Evolutionary conservation across 2,797 vertebrate genomes (phyloP).

Genomic region (Mormyrops boulengeri): DNA sequence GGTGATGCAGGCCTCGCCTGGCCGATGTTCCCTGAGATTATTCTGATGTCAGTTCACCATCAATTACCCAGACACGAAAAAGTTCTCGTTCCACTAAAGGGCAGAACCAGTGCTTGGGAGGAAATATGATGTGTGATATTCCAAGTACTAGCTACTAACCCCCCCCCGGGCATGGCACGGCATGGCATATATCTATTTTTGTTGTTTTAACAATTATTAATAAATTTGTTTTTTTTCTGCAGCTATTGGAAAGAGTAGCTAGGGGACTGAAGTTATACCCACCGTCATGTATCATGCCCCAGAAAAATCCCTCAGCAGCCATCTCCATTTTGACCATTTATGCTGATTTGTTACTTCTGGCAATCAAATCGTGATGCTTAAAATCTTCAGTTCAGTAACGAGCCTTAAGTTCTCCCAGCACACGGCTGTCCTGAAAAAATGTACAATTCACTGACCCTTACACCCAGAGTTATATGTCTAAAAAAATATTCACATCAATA

Average conservation of each 20-base stretch:
- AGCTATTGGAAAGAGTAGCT: neutral
- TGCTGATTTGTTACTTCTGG: neutral
- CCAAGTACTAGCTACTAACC: neutral
- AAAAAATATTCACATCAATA: neutral
- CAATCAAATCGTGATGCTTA: neutral
- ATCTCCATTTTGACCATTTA: neutral
- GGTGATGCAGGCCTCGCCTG: neutral
- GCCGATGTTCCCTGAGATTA: neutral
- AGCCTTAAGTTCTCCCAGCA: neutral
- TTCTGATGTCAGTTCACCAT: neutral
- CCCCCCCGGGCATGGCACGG: neutral
- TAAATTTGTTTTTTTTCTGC: neutral
- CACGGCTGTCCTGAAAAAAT: neutral
- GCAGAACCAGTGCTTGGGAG: neutral
- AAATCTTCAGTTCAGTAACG: neutral
- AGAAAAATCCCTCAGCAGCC: neutral
- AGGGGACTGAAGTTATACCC: neutral
- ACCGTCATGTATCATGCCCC: neutral
- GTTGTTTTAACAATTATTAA: neutral
- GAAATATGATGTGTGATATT: neutral
- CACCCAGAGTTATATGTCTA: neutral
- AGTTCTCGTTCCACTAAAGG: neutral
- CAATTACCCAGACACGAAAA: neutral
- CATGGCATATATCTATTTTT: neutral
- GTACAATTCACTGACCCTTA: neutral